A percentile compares a stretch with the other conserved stretches of the same genome.
Conservation (phyloP, 2,888 invertebrate genomes). For the Orthonevra nobilis region DNA sequence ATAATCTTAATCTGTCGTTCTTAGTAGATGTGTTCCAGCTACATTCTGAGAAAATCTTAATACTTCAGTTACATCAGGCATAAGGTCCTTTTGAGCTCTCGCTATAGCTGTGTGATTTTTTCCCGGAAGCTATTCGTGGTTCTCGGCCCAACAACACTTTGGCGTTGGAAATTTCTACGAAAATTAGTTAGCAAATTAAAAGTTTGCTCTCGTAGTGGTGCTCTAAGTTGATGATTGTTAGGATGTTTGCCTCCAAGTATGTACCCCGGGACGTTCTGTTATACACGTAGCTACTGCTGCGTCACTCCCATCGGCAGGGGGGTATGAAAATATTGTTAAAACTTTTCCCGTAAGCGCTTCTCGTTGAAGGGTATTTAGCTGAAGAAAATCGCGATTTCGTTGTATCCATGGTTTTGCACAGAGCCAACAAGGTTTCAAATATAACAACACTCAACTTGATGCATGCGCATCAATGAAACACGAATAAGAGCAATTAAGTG, state of each 20-base stretch:
- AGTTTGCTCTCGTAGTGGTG: constrained; percentile 48
- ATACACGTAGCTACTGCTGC: not conserved
- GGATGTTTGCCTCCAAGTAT: constrained; percentile 8
- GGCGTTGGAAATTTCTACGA: constrained; percentile 29
- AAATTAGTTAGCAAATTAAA: constrained; percentile 68
- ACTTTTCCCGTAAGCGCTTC: constrained; percentile 39
- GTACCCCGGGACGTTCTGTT: not conserved
- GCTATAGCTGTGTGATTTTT: constrained; percentile 22
- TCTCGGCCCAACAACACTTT: constrained; percentile 52
- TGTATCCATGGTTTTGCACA: no score
- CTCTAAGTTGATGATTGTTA: constrained; percentile 59
- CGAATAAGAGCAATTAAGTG: constrained; percentile 38
- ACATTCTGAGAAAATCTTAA: no score
- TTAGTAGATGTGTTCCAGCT: no score
- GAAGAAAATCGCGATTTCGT: constrained; percentile 14
- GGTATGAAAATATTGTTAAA: constrained; percentile 47
- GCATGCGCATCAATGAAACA: constrained; percentile 25
- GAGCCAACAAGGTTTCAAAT: not conserved
- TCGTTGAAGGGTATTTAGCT: constrained; percentile 23
- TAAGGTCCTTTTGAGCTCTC: constrained; percentile 22
- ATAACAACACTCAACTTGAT: not conserved
- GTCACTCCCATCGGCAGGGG: constrained; percentile 18
- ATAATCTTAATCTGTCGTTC: no score
- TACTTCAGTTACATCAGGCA: constrained; percentile 15
- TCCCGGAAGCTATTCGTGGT: constrained; percentile 60